Percentiles rank a stretch among this genome's conserved stretches.
These are phyloP conservation scores for Panurus biarmicus DNA, from an alignment of 2,113 vertebrate species.

Conservation along the genomic window DNA sequence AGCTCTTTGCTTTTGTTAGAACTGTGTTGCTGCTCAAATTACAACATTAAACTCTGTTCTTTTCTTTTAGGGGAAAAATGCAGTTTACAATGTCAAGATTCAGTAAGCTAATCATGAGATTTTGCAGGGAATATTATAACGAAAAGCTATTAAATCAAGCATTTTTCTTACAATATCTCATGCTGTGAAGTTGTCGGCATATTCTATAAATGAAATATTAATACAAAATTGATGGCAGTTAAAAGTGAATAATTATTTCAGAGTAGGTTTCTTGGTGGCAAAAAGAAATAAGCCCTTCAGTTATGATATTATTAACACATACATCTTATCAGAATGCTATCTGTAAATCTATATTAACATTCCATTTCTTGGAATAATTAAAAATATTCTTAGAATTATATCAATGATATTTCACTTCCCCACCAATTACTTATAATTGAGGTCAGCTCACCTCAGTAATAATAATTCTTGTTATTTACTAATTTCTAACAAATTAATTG, in stretches of 20 bases:
- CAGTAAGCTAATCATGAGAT: slow-evolving; percentile 45
- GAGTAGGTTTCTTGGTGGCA: slow-evolving; percentile 19
- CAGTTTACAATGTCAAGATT: slow-evolving; percentile 52
- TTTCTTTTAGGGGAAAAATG: slow-evolving; percentile 12
- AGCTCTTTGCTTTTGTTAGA: background rate
- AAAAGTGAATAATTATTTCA: slow-evolving; percentile 52
- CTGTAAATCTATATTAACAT: background rate
- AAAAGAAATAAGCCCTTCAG: slow-evolving; percentile 13
- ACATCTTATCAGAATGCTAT: slow-evolving; percentile 9
- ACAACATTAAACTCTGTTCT: background rate
- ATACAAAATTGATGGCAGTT: slow-evolving; percentile 53
- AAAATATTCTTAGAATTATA: background rate
- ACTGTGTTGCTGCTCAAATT: background rate
- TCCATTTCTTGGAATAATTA: background rate
- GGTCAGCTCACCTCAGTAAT: background rate
- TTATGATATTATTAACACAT: background rate
- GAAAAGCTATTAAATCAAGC: slow-evolving; percentile 58
- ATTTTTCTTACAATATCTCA: slow-evolving; percentile 45
- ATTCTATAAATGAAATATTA: slow-evolving; percentile 67
- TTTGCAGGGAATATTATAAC: slow-evolving; percentile 43
- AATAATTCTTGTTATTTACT: background rate
- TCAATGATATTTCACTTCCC: background rate
- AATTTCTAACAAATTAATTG: background rate
- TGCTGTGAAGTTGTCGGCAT: slow-evolving; percentile 60
- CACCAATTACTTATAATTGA: background rate